phyloP scores from a whole-genome alignment of 2,888 invertebrate genomes.

The Aradus depressus region DNA sequence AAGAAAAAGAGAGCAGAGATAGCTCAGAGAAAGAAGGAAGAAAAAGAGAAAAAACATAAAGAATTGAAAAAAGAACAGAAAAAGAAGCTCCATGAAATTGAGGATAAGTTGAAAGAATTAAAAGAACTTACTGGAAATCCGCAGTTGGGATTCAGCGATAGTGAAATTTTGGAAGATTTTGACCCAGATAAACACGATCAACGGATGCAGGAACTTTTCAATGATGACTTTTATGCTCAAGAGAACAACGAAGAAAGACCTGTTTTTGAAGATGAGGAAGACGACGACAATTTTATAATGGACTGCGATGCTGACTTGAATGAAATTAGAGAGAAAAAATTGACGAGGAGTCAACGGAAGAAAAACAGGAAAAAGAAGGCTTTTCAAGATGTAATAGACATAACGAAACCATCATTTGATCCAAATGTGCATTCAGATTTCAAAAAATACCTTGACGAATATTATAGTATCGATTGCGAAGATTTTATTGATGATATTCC shows the following conservation, averaged over 20 bases:
- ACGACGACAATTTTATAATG: constrained; percentile 13
- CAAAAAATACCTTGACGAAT: constrained; percentile 84
- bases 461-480: constrained; percentile 89
- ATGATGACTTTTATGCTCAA: constrained; percentile 72
- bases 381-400: constrained; percentile 55
- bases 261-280: constrained; percentile 61
- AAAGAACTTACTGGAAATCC: constrained; percentile 80
- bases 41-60: constrained; percentile 68
- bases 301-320: constrained; percentile 13
- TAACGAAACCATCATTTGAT: constrained; percentile 73
- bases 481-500: constrained; percentile 87
- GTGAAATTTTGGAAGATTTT: constrained; percentile 52
- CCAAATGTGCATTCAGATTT: constrained; percentile 61
- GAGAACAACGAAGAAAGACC: constrained; percentile 67
- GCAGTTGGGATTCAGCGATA: constrained; percentile 47
- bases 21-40: constrained; percentile 60
- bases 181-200: constrained; percentile 80
- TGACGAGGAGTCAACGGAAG: constrained; percentile 46
- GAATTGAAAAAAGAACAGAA: constrained; percentile 81
- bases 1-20: constrained; percentile 65
- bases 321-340: constrained; percentile 37
- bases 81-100: constrained; percentile 77
- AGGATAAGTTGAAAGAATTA: constrained; percentile 74
- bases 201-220: constrained; percentile 75
- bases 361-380: constrained; percentile 53